Evolutionary conservation across 2,113 vertebrate species (phyloP), one percentile per base, ranked within the genome.

Genomic region (Emberiza fucata): DNA sequence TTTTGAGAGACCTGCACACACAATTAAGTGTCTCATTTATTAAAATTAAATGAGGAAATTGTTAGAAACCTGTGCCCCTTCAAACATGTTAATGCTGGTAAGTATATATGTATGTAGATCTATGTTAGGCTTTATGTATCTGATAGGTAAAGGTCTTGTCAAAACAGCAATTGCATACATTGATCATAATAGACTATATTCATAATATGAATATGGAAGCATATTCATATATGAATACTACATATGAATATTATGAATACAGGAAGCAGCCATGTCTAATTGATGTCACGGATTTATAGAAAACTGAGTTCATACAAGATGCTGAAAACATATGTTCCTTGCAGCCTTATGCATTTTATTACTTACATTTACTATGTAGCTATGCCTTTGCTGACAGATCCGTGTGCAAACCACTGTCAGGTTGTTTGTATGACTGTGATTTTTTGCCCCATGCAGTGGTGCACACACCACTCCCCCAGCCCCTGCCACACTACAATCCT

Each of bases 401-500:
- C 47, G 18, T 0, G 1, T 59, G 47, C 31, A 73, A 69, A 86
- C 20, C 5, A 4, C 18, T 48, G 28, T 33, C 14, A 15, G 50
- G 27, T 25, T 73, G 22, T 65, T n/a, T 39, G 14, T 33, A 14
- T 37, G 59, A 77, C 50, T n/a, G 20, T 24, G 59, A n/a, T 24
- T 37, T 79, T 57, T 59, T n/a, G 8, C 19, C 5, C 47, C 8
- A 8, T 69, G 40, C 3, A 4, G 14, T 18, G 25, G 21, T 35
- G 28, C 20, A 66, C 45, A n/a, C 39, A 66, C 12, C 15, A 45
- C 6, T 66, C 11, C 17, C 13, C 21, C 9, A 24, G 13, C 37
- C 44, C 45, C 0, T 0, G 37, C 10, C 24, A 18, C 39, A 11
- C 29, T 31, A 2, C 14, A 39, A 4, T 40, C 24, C 27, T 14